Evolutionary conservation across 1,140 invertebrate genomes (phyloP).

Genomic region (Halictus rubicundus): DNA sequence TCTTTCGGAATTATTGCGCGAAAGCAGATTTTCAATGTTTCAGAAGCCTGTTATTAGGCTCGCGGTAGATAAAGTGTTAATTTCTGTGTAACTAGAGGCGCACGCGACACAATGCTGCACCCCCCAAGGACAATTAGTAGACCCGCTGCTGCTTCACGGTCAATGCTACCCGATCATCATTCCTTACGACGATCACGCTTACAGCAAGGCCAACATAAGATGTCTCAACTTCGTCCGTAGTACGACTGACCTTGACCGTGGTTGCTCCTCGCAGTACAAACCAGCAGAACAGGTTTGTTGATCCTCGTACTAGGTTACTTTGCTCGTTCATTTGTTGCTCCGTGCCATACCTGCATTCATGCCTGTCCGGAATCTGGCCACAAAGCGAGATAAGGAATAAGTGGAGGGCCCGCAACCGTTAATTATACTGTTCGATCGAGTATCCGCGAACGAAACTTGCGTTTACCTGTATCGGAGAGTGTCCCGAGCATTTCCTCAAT

Average conservation of each 20-base stretch:
- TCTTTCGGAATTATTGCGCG: too few relatives aligned
- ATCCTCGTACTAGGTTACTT: conserved; percentile 9
- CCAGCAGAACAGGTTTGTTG: conserved; percentile 87
- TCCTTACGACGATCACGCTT: conserved; percentile 91
- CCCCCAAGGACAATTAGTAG: conserved; percentile 82
- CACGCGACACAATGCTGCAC: conserved; percentile 87
- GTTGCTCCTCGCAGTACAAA: conserved; percentile 82
- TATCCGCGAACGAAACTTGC: too few relatives aligned
- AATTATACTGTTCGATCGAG: background rate
- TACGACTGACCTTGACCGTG: conserved; percentile 85
- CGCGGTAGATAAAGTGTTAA: too few relatives aligned
- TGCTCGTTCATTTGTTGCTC: conserved; percentile 25
- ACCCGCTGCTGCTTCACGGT: conserved; percentile 31
- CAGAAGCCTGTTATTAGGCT: too few relatives aligned
- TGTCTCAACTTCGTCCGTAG: conserved; percentile 94
- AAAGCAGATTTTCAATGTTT: too few relatives aligned
- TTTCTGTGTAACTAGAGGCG: conserved; percentile 79
- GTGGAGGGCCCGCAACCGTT: too few relatives aligned
- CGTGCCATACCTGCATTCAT: background rate
- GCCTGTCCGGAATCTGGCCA: background rate
- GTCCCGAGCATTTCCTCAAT: too few relatives aligned
- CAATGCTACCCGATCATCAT: conserved; percentile 93
- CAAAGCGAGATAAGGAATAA: background rate
- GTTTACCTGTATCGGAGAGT: too few relatives aligned
- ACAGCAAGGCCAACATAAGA: conserved; percentile 84